Base-by-base conservation (phyloP, 2,113 vertebrate species). In the Dicrurus megarhynchus region DNA sequence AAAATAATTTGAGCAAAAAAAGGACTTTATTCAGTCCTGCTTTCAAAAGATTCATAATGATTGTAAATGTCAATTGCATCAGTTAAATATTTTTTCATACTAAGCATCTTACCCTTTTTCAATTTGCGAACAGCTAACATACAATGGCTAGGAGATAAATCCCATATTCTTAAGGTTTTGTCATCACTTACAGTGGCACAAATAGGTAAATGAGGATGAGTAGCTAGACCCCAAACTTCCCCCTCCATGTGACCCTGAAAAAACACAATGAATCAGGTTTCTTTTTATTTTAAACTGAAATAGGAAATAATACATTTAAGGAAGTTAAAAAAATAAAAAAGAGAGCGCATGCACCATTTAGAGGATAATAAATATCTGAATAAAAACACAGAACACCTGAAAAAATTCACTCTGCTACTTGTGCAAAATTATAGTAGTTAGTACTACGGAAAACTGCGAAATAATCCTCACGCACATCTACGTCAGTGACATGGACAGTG, bases 61-160 rank as follows among this genome's bases (percentile, higher is more conserved):
- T 75, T 83, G 73, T 10, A 82, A 77, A 49, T 23, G 9, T 77
- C 65, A 91, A 93, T 50, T 56, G 57, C 46, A 78, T 53, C 24
- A 75, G 64, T 41, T 64, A 92, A 92, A 65, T 76, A 80, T 57
- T 53, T 96, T 90, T 93, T 75, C 42, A 84, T 82, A 94, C 57
- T 80, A 61, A 96, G 63, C 53, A 86, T 95, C 97, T 97, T 98
- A 99, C 99, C 99, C 98, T 99, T 99, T 93, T 99, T 99, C 96
- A 99, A 98, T 97, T 99, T 99, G 97, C 99, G 99, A 95, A 99
- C 99, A 61, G 99, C 99, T 96, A 99, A 97, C 99, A 99, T 99
- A 97, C 99, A 99, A 96, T 99, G 99, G 98, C 99, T 99, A 93
- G 99, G 99, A 71, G 99, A 99, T 56, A 99, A 99, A 98, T 99